phyloP scores from a whole-genome alignment of 2,888 invertebrate species.

The Idaea dimidiata region DNA sequence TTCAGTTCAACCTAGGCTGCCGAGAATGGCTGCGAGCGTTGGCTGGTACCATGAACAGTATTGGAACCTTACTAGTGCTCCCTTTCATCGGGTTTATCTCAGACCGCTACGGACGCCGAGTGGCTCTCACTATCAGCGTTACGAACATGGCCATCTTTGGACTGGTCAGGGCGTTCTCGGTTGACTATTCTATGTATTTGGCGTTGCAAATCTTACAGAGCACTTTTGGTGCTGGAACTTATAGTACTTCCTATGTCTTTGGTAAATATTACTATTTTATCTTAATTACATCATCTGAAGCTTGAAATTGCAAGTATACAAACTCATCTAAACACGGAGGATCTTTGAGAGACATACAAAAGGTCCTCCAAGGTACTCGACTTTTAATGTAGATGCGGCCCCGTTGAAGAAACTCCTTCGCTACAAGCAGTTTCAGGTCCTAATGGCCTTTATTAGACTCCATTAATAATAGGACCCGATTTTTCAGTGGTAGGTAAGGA shows the following conservation, averaged over 20 bases:
- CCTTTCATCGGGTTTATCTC: conserved; percentile 80
- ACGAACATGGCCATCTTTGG: conserved; percentile 44
- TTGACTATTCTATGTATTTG: conserved; percentile 76
- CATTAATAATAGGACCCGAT: too few species aligned
- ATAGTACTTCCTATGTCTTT: conserved; percentile 68
- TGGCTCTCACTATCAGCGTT: conserved; percentile 68
- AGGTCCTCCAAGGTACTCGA: too few species aligned
- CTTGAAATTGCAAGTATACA: too few species aligned
- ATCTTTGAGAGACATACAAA: too few species aligned
- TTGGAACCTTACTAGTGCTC: conserved; percentile 81
- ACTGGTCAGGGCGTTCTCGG: conserved; percentile 74
- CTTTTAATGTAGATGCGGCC: too few species aligned
- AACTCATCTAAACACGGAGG: too few species aligned
- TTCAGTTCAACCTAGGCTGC: conserved; percentile 3
- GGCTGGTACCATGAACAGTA: conserved; percentile 85
- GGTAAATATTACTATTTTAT: conserved; percentile 33
- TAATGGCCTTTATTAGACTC: too few species aligned
- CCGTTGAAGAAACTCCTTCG: too few species aligned
- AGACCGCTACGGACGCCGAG: conserved; percentile 80
- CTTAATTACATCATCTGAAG: not conserved
- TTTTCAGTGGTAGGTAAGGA: too few species aligned
- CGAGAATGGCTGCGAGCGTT: conserved; percentile 84
- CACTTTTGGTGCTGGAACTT: conserved; percentile 73
- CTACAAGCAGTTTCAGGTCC: not conserved
- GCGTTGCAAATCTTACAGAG: conserved; percentile 74